These are phyloP conservation scores for Ptyas mucosa DNA, from an alignment of 2,113 vertebrate genomes.

Conservation along the genomic window DNA sequence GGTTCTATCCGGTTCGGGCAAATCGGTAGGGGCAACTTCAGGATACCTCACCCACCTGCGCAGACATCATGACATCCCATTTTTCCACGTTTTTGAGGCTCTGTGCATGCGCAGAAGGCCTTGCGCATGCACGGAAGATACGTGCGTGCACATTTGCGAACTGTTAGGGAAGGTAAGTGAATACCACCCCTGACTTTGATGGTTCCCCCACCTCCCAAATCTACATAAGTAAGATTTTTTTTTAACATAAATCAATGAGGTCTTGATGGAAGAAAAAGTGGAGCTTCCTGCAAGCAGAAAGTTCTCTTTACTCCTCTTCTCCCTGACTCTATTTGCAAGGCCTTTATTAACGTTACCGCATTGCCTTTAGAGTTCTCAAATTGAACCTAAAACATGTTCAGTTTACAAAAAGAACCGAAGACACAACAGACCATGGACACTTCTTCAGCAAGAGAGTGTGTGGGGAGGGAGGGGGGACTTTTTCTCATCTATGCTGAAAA, in stretches of 20 bases:
- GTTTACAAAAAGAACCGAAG: neutral
- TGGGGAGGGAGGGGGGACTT: rapidly evolving
- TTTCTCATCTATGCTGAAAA: neutral
- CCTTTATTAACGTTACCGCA: neutral
- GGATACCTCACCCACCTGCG: too few relatives aligned
- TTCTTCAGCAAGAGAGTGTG: neutral
- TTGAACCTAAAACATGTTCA: neutral
- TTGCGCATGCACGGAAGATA: too few relatives aligned
- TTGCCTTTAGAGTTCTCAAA: neutral
- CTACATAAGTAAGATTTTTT: neutral
- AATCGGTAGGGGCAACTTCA: too few relatives aligned
- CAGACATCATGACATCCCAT: too few relatives aligned
- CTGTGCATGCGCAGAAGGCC: too few relatives aligned
- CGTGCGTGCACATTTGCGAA: too few relatives aligned
- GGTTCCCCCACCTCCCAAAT: neutral
- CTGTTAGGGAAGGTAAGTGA: too few relatives aligned
- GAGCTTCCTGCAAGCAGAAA: neutral
- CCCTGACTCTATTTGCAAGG: neutral
- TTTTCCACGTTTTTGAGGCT: too few relatives aligned
- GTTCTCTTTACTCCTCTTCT: neutral
- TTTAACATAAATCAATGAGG: neutral
- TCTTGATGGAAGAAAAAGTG: neutral
- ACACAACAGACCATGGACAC: too few relatives aligned
- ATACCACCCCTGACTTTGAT: neutral
- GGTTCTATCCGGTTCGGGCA: too few relatives aligned